Percentiles rank a stretch among this genome's conserved stretches.
phyloP scores from a whole-genome alignment of 2,797 vertebrate genomes.

The Distichodus sexfasciatus region DNA sequence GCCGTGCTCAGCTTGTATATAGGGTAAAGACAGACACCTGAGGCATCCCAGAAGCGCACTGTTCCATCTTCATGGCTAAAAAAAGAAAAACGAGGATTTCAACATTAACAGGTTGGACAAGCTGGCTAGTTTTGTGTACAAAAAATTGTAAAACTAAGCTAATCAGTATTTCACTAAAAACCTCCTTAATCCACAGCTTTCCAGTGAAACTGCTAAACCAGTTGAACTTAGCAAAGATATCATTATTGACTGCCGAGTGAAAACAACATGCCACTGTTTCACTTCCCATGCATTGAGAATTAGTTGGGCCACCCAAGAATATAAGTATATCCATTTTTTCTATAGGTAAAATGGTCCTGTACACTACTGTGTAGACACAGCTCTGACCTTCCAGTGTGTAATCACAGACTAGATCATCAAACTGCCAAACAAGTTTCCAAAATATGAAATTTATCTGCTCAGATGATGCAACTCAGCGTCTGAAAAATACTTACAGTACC shows the following conservation, averaged over 20 bases:
- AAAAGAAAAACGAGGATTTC: not conserved
- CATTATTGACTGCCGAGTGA: not conserved
- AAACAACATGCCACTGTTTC: not conserved
- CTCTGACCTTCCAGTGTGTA: too few species aligned
- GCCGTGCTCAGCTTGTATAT: constrained; percentile 92
- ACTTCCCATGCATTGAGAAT: too few species aligned
- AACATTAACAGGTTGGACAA: not conserved
- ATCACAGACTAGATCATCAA: too few species aligned
- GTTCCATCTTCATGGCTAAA: constrained; percentile 93
- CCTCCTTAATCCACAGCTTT: not conserved
- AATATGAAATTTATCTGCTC: too few species aligned
- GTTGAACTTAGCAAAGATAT: not conserved
- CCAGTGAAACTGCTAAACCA: not conserved
- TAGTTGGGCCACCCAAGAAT: too few species aligned
- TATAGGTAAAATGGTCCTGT: too few species aligned
- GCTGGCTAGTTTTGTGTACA: not conserved
- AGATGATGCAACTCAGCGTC: too few species aligned
- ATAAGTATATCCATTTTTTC: too few species aligned
- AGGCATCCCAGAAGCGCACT: constrained; percentile 95
- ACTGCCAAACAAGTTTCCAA: too few species aligned
- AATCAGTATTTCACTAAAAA: not conserved
- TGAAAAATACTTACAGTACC: too few species aligned
- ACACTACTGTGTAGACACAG: too few species aligned
- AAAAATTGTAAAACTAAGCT: not conserved
- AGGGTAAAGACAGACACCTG: constrained; percentile 90